Evolutionary conservation across 2,888 invertebrate species (phyloP), one percentile per base, ranked within the genome.

Genomic region (Disparrhopalites patrizii): DNA sequence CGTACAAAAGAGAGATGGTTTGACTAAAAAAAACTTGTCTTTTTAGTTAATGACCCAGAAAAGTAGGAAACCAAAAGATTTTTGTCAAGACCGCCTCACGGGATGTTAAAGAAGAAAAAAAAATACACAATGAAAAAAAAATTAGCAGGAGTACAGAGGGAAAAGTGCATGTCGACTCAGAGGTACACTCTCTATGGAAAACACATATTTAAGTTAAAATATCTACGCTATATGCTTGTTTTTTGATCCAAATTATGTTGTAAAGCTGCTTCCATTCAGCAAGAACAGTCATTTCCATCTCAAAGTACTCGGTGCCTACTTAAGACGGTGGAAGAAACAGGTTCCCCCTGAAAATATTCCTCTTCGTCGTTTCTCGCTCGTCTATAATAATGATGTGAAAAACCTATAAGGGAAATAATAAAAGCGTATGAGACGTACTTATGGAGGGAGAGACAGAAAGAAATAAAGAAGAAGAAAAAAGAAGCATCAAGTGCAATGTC

Each of bases 1-100:
- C n/a, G n/a, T n/a, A n/a, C n/a, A n/a, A n/a, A n/a, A n/a, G n/a
- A n/a, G n/a, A n/a, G n/a, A n/a, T n/a, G n/a, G n/a, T n/a, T n/a
- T n/a, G n/a, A n/a, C n/a, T n/a, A n/a, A n/a, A n/a, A 54, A 25
- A 60, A 60, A 47, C 60, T 47, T 15, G 50, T 43, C 60, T 60
- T 60, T 60, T 50, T 60, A 28, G 43, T 60, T 43, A 60, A 60
- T 60, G 60, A 60, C 47, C 60, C 55, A 55, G 55, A 55, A 55
- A 55, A 33, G 33, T 31, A 15, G 47, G 47, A 47, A 47, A 13
- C 47, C 8, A 15, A n/a, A 8, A 18, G 47, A 47, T 43, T 47
- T 47, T 47, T 47, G 47, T 20, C 23, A 47, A 47, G n/a, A 18
- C 8, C n/a, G 43, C 23, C 23, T 47, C 47, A 47, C 10, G 47